A percentile compares a stretch with the other conserved stretches of the same genome.
These are phyloP conservation scores for Pollenia labialis DNA, from an alignment of 2,888 invertebrate species.

Conservation along the genomic window DNA sequence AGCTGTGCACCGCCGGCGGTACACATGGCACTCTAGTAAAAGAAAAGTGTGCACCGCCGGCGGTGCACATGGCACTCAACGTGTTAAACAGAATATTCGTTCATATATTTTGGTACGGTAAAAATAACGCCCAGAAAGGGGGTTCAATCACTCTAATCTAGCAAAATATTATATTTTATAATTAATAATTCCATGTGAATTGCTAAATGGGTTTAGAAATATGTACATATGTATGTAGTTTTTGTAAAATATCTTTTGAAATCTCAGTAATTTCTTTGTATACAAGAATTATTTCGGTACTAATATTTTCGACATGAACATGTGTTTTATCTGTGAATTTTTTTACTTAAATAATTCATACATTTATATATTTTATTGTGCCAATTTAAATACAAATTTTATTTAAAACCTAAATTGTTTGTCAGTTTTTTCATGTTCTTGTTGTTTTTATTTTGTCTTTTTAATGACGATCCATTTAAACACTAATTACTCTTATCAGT, in stretches of 20 bases:
- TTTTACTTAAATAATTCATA: too few relatives aligned
- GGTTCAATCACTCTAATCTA: background rate
- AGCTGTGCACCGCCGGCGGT: too few relatives aligned
- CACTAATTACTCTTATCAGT: background rate
- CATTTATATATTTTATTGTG: background rate
- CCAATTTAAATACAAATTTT: background rate
- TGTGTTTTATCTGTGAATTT: background rate
- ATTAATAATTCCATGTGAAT: background rate
- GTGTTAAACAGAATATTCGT: too few relatives aligned
- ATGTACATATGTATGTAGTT: too few relatives aligned
- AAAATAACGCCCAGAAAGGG: too few relatives aligned
- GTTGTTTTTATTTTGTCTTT: background rate
- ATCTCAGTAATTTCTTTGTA: conserved; percentile 3
- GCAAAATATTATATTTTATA: background rate
- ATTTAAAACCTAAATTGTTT: background rate
- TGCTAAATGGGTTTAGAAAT: background rate
- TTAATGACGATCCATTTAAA: background rate
- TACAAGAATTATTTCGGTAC: background rate
- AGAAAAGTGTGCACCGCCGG: too few relatives aligned
- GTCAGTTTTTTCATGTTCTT: background rate
- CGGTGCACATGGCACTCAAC: too few relatives aligned
- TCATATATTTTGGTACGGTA: too few relatives aligned
- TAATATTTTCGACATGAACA: too few relatives aligned
- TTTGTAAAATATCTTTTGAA: background rate
- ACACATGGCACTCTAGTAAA: too few relatives aligned